Evolutionary conservation across 2,888 invertebrate genomes (phyloP).

Genomic region (Parnassius mnemosyne): DNA sequence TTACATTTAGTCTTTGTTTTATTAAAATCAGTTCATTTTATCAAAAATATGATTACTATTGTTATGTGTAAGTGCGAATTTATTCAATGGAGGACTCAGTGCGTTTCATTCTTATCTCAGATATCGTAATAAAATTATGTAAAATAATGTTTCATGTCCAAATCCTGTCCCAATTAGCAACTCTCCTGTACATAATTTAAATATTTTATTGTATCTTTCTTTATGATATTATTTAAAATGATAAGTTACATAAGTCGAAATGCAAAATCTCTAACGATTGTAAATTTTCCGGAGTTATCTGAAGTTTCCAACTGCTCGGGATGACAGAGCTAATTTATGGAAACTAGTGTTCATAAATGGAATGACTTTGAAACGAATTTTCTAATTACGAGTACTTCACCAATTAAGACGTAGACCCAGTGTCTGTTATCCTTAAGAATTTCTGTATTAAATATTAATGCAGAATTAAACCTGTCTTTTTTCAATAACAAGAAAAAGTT

Average conservation of each 20-base stretch:
- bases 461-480: conserved; percentile 16
- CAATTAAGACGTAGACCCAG: conserved; percentile 31
- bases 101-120: too few relatives aligned
- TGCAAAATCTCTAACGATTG: conserved; percentile 24
- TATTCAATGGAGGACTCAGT: too few relatives aligned
- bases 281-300: conserved; percentile 29
- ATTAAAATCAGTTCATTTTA: too few relatives aligned
- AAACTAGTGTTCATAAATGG: conserved; percentile 34
- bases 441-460: conserved; percentile 34
- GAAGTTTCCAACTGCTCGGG: conserved; percentile 31
- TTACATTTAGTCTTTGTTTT: too few relatives aligned
- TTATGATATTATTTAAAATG: background rate
- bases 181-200: background rate
- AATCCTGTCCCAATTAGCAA: too few relatives aligned
- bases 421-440: conserved; percentile 28
- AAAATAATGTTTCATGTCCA: too few relatives aligned
- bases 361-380: conserved; percentile 34
- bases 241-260: background rate
- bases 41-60: too few relatives aligned
- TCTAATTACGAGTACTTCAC: conserved; percentile 39
- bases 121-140: too few relatives aligned
- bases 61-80: too few relatives aligned
- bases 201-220: background rate
- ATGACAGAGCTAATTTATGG: conserved; percentile 33
- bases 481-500: background rate